phyloP scores from a whole-genome alignment of 2,888 invertebrate genomes.

The Micoletzkya japonica region DNA sequence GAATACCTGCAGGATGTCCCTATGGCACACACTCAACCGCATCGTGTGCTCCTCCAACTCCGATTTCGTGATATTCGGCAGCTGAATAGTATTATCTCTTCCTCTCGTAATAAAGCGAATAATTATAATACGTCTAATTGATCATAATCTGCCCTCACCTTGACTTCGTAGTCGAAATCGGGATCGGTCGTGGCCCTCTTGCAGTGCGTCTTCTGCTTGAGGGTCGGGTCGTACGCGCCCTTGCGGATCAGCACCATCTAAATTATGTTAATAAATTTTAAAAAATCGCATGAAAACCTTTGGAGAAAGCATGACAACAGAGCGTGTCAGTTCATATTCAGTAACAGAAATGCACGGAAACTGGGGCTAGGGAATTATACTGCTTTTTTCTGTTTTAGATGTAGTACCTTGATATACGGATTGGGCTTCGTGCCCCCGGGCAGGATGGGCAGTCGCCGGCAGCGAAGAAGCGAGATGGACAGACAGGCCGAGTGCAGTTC shows the following conservation, averaged over 20 bases:
- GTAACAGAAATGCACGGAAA: neutral
- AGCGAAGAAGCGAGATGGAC: neutral
- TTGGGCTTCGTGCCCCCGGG: neutral
- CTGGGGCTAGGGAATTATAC: neutral
- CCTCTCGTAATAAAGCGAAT: too few relatives aligned
- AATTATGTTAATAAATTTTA: neutral
- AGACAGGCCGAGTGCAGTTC: conserved; percentile 12
- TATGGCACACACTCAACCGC: neutral
- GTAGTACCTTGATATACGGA: conserved; percentile 15
- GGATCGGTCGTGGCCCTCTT: neutral
- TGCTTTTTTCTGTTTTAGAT: neutral
- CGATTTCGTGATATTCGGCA: conserved; percentile 12
- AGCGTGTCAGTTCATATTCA: neutral
- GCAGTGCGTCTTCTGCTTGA: conserved; percentile 2
- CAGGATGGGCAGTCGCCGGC: neutral
- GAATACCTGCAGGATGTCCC: conserved; percentile 1
- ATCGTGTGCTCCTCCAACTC: conserved; percentile 16
- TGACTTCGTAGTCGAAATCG: neutral
- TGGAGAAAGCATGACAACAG: neutral
- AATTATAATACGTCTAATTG: too few relatives aligned
- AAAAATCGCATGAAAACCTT: too few relatives aligned
- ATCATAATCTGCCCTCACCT: neutral
- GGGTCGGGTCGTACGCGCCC: neutral
- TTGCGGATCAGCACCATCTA: neutral
- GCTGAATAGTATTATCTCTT: neutral